Base-by-base conservation (phyloP, 2,113 vertebrate genomes). In the Terrapene triunguis region DNA sequence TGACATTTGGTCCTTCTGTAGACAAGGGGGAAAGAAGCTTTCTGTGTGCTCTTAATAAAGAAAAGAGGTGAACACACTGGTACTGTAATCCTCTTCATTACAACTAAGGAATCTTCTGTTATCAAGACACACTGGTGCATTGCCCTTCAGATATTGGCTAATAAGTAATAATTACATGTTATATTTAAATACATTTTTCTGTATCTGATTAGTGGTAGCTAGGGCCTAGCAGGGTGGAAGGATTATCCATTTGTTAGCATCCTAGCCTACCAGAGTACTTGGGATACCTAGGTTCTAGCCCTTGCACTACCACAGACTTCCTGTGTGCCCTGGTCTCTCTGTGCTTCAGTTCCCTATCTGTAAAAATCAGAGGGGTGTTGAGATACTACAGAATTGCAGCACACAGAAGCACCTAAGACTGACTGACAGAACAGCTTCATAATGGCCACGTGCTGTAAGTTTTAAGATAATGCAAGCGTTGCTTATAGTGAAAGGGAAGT, bases 1-100 rank as follows among this genome's bases (percentile, higher is more conserved):
- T 62, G 76, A 1, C 50, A 16, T 84, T 94, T 32, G 47, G 1
- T n/a, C 22, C 29, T 6, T 1, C 0, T 35, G n/a, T 47, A 8
- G 2, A 2, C 57, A 88, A 88, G 13, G 83, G 16, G 0, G 4
- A 80, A 80, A 81, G 87, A 54, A 38, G 1, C 0, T 27, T 24
- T 76, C 32, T 17, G 8, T n/a, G 35, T 76, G 72, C 5, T 44
- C 22, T 76, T 76, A 11, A 76, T 44, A 12, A 74, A 74, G 38
- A 42, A 42, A 42, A 44, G 10, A 76, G 22, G 12, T 74, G 38
- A 44, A 74, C 21, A 74, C 21, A 24, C 22, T 6, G 12, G 3
- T 74, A 24, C 38, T 74, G 10, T 42, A 74, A 65, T 74, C 69
- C 38, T 42, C 22, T 44, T 47, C 42, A 44, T 76, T 27, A 76